Base-by-base conservation (phyloP, 2,888 invertebrate genomes). In the Clanis bilineata region DNA sequence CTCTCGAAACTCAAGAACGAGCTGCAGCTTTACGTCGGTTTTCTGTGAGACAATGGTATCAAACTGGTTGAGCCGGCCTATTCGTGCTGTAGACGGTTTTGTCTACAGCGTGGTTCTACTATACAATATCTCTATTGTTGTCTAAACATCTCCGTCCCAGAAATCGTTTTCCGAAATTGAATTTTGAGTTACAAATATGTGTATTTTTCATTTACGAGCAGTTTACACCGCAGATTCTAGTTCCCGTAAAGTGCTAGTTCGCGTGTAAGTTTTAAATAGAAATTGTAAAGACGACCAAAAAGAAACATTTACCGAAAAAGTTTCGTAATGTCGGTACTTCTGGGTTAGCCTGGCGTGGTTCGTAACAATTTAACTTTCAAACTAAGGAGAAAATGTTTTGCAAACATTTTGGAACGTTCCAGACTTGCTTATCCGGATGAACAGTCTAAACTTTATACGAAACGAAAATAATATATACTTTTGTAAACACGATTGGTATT, bases 201-300 rank as follows among this genome's bases (percentile, higher is more conserved):
- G 10, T 51, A 51, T 51, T 22, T 45, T 28, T 9, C 18, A 18
- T 32, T 32, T 4, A 32, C 32, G 3, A 18, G 5, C 51, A 51
- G 32, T 51, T 51, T 32, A 28, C 15, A 2, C 10, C 18, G 10
- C 28, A 18, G 58, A 22, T 45, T 10, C 6, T 64, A 62, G 38
- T 58, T 62, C 56, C 12, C 43, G 43, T 41, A 58, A 32, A 58
- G 21, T 45, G 60, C 22, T 43, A 25, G 45, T 28, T 25, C 56
- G 32, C 58, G 69, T 60, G 58, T 62, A 66, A 64, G 51, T 64
- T 66, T 51, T 39, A 61, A 64, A 32, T n/a, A n/a, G 60, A 39
- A 22, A 55, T 45, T 36, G 44, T 41, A 55, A 51, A 28, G 21
- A 44, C 22, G 10, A 32, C n/a, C 18, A 51, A 47, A 44, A 47